Percentiles rank a stretch among this genome's conserved stretches.
Conservation (phyloP, 2,888 invertebrate genomes). For the Dyspetes luteomarginatus region DNA sequence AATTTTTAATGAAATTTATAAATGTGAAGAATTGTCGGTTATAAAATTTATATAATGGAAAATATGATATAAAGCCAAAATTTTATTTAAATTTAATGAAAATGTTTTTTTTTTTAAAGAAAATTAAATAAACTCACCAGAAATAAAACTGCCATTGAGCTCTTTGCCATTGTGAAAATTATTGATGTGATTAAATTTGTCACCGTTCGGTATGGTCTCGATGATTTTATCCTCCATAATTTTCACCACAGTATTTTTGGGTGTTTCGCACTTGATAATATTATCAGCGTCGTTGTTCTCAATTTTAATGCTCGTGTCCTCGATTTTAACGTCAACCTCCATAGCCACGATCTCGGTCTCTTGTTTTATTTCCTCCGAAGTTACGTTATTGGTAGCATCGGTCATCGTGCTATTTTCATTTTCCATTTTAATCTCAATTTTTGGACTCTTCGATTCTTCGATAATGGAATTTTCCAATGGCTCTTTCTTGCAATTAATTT, state of each 20-base stretch:
- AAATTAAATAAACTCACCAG: slow-evolving; percentile 71
- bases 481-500: slow-evolving; percentile 75
- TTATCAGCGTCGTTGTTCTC: slow-evolving; percentile 69
- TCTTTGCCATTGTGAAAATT: slow-evolving; percentile 80
- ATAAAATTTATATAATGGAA: not conserved
- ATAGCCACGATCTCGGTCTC: slow-evolving; percentile 75
- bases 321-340: slow-evolving; percentile 77
- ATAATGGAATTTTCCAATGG: slow-evolving; percentile 72
- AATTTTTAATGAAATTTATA: not conserved
- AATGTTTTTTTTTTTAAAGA: not conserved
- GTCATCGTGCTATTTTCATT: slow-evolving; percentile 71
- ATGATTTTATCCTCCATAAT: slow-evolving; percentile 78
- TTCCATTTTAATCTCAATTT: slow-evolving; percentile 68
- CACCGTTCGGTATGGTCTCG: slow-evolving; percentile 81
- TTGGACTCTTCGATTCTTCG: slow-evolving; percentile 70
- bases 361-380: slow-evolving; percentile 78
- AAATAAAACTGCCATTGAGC: slow-evolving; percentile 81
- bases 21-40: too few species aligned
- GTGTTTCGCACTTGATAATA: slow-evolving; percentile 62
- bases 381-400: slow-evolving; percentile 77
- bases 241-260: slow-evolving; percentile 73
- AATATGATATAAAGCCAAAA: not conserved
- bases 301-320: slow-evolving; percentile 73
- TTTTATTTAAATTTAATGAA: not conserved
- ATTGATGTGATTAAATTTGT: slow-evolving; percentile 82